These are phyloP conservation scores for Patiria miniata DNA, from an alignment of 35 echinoderm and acorn worm genomes.

Conservation along the genomic window DNA sequence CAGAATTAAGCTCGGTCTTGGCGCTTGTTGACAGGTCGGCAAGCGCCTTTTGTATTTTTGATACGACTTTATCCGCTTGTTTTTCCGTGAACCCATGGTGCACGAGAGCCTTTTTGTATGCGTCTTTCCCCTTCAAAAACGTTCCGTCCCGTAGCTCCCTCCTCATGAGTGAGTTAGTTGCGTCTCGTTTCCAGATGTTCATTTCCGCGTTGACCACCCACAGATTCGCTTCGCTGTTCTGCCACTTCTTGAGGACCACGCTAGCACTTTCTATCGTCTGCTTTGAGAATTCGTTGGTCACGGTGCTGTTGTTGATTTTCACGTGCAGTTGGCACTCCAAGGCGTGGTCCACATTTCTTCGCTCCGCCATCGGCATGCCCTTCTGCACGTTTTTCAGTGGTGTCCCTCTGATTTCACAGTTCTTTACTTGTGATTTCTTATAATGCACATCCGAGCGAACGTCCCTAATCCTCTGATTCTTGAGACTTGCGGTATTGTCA, in stretches of 20 bases:
- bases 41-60: too few species aligned
- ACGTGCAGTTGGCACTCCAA: slow-evolving; percentile 32
- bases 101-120: too few species aligned
- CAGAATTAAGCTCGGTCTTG: too few species aligned
- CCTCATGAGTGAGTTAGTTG: slow-evolving; percentile 4
- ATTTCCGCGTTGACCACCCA: slow-evolving; percentile 23
- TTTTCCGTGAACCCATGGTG: too few species aligned
- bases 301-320: background rate
- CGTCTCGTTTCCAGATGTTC: slow-evolving; percentile 28
- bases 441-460: background rate
- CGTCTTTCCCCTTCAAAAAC: too few species aligned
- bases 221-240: slow-evolving; percentile 23
- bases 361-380: slow-evolving; percentile 11
- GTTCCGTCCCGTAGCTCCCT: background rate
- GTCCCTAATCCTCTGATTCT: slow-evolving; percentile 5
- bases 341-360: slow-evolving; percentile 30
- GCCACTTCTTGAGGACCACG: background rate
- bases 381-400: background rate
- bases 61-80: too few species aligned
- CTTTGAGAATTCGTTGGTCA: background rate
- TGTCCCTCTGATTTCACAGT: slow-evolving; percentile 5
- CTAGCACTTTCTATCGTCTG: slow-evolving; percentile 10
- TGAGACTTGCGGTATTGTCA: background rate
- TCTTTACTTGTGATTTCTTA: background rate
- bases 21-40: too few species aligned